These are phyloP conservation scores for Irena cyanogastra DNA, from an alignment of 2,113 vertebrate genomes.

Conservation along the genomic window DNA sequence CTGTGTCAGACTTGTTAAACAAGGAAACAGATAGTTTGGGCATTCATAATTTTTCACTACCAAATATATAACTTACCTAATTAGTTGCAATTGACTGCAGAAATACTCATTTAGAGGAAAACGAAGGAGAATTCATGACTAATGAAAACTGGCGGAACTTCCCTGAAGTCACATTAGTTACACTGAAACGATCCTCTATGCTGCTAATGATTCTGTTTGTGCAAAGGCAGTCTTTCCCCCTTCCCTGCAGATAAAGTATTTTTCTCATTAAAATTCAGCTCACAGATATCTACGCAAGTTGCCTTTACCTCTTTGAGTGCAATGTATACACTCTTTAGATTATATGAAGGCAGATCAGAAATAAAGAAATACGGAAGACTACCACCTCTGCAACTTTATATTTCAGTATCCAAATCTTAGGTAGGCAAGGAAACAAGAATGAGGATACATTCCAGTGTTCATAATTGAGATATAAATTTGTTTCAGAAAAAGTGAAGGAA, in stretches of 20 bases:
- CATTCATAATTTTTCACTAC: neutral
- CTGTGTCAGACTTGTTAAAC: neutral
- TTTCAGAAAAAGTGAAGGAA: neutral
- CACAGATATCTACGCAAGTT: neutral
- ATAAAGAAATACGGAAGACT: neutral
- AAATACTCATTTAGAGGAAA: conserved; percentile 18
- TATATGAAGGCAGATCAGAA: neutral
- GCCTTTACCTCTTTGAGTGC: neutral
- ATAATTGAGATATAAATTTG: neutral
- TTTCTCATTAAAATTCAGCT: conserved; percentile 26
- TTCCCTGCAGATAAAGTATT: neutral
- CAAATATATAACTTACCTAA: neutral
- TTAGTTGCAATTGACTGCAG: neutral
- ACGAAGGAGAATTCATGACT: neutral
- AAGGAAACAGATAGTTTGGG: neutral
- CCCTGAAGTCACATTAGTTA: neutral
- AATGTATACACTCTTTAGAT: neutral
- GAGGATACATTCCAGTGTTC: neutral
- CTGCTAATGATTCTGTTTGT: conserved; percentile 13
- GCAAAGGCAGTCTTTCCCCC: neutral
- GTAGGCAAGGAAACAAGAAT: neutral
- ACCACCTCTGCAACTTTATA: neutral
- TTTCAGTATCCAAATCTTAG: neutral
- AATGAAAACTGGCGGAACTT: neutral
- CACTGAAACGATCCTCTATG: neutral